Conservation (phyloP, 1,140 invertebrate genomes). For the Agrypnia vestita region DNA sequence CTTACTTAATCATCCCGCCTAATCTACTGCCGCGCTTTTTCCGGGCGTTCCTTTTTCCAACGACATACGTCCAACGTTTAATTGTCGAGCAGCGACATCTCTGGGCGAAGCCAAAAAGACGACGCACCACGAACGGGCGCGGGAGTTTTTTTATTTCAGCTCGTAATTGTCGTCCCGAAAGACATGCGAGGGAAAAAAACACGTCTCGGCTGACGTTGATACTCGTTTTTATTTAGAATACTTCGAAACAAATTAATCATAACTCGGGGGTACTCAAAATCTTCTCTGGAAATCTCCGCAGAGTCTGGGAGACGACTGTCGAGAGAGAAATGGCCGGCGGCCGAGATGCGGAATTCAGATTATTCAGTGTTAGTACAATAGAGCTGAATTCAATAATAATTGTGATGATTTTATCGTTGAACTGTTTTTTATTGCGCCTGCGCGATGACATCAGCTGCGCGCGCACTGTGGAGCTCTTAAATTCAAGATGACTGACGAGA, state of each 20-base stretch:
- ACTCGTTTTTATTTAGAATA: conserved; percentile 34
- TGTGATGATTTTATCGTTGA: conserved; percentile 20
- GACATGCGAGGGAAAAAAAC: conserved; percentile 37
- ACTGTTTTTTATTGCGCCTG: conserved; percentile 17
- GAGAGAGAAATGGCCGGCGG: conserved; percentile 23
- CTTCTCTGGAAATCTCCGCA: conserved; percentile 23
- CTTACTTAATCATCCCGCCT: conserved; percentile 59
- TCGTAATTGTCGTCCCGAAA: conserved; percentile 33
- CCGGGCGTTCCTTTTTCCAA: conserved; percentile 42
- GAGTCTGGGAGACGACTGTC: conserved; percentile 10
- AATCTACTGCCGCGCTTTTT: conserved; percentile 54
- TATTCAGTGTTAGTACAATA: background rate
- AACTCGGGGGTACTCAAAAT: conserved; percentile 11
- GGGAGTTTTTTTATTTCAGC: conserved; percentile 11
- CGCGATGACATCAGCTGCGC: background rate
- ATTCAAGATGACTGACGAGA: conserved; percentile 15
- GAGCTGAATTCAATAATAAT: conserved; percentile 2
- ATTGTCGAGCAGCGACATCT: conserved; percentile 35
- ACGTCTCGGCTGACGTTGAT: conserved; percentile 23
- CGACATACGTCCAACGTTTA: conserved; percentile 26
- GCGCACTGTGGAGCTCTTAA: background rate
- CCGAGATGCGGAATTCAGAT: background rate
- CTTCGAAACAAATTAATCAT: conserved; percentile 47
- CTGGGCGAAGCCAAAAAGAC: conserved; percentile 17
- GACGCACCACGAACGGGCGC: conserved; percentile 14